phyloP scores from a whole-genome alignment of 2,113 vertebrate species.

The Equus quagga region DNA sequence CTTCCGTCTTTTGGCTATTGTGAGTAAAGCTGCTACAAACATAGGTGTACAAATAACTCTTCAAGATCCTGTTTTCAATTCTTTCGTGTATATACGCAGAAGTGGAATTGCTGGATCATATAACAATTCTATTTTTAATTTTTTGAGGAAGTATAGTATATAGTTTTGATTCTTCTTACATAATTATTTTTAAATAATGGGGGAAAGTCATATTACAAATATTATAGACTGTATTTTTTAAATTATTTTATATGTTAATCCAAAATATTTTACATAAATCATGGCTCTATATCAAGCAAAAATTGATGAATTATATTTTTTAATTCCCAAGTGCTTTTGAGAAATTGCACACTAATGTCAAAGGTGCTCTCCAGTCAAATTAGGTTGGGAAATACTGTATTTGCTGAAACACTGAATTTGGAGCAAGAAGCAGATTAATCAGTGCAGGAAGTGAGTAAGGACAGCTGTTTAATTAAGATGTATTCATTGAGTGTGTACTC shows the following conservation, averaged over 20 bases:
- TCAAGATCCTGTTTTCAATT: not conserved
- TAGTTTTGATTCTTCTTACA: not conserved
- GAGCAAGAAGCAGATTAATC: not conserved
- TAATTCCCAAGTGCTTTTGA: not conserved
- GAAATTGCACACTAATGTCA: not conserved
- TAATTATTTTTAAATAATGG: not conserved
- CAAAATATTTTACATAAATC: conserved; percentile 4
- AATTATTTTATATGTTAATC: not conserved
- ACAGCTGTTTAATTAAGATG: not conserved
- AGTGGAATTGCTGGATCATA: not conserved
- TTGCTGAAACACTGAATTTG: not conserved
- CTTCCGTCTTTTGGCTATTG: not conserved
- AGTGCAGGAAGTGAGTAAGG: not conserved
- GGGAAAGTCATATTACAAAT: not conserved
- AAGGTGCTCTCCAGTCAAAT: not conserved
- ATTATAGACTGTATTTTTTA: not conserved
- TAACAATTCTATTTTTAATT: not conserved
- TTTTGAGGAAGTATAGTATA: not conserved
- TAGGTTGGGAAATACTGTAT: not conserved
- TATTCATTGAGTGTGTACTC: not conserved
- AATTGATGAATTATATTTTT: not conserved
- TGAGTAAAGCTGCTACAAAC: not conserved
- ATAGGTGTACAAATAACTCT: not conserved
- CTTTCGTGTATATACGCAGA: not conserved
- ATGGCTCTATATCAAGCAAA: not conserved